phyloP scores from a whole-genome alignment of 2,888 invertebrate genomes.

The Imbricaverruca yamaguchii region DNA sequence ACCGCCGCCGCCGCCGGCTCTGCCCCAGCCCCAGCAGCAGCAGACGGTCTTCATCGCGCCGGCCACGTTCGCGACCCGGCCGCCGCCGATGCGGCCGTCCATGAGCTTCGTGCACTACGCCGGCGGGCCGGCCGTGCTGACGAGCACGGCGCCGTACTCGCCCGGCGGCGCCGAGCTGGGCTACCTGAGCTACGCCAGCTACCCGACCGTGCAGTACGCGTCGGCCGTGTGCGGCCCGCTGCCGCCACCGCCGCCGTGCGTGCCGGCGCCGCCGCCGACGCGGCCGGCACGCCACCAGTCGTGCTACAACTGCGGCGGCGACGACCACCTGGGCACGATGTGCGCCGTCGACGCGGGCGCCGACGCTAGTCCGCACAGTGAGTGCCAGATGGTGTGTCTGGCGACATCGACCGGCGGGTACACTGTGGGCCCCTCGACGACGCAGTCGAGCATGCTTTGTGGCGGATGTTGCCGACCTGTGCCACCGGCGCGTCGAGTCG shows the following conservation, averaged over 20 bases:
- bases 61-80: not conserved
- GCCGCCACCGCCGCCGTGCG: not conserved
- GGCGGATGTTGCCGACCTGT: not conserved
- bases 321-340: not conserved
- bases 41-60: no score
- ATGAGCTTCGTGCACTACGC: not conserved
- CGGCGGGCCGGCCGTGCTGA: no score
- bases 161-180: not conserved
- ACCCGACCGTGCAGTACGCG: not conserved
- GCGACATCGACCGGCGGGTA: not conserved
- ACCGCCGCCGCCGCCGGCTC: not conserved
- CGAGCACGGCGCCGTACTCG: not conserved
- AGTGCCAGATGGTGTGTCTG: not conserved
- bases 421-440: not conserved
- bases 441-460: not conserved
- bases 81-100: not conserved
- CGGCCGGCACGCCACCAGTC: not conserved
- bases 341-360: not conserved
- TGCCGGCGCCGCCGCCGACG: not conserved
- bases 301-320: slow-evolving; percentile 5
- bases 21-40: no score
- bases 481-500: no score
- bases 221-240: not conserved
- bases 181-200: not conserved
- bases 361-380: slow-evolving; percentile 7